Base-by-base conservation (phyloP, 2,797 vertebrate species). In the Pristis pectinata region DNA sequence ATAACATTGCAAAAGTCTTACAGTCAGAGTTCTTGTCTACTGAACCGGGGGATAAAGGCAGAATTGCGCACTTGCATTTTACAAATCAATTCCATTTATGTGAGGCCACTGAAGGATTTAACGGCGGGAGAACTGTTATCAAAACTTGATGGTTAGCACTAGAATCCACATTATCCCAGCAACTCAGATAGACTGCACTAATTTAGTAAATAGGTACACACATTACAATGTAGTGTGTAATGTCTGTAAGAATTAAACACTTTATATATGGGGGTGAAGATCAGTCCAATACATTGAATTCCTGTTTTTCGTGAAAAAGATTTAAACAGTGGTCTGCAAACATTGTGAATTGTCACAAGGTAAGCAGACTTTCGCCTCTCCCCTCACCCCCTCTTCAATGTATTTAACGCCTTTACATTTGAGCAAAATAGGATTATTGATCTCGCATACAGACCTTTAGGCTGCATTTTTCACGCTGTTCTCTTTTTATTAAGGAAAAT, bases 391-490 rank as follows among this genome's bases (percentile, higher is more conserved):
- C 72, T 53, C 49, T 10, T 53, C 70, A 34, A 53, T 94, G 27
- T 76, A 94, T 53, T 74, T 94, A 94, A 76, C 37, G 92, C 27
- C 92, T 94, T 94, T 74, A 44, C 30, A 53, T 94, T n/a, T 76
- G 67, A 76, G 67, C 72, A 94, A 94, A 94, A 94, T 76, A 76
- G 70, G 92, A 76, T 3, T 76, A 94, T 94, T 76, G 92, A 94
- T 94, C 93, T 76, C 30, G 49, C 24, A 94, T 53, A 74, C 67
- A 34, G 15, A 94, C 22, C 92, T 94, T 76, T 94, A 74, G 67
- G 70, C 92, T 94, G 92, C 44, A 76, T 74, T 94, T 94, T 94
- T 74, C 70, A 94, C 37, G 92, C 70, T 72, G 92, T 94, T 74
- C 92, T 76, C 72, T 34, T 93, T 67, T 87, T 82, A 17, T 24